phyloP scores from a whole-genome alignment of 1,140 invertebrate species.

The Nebria ingens region DNA sequence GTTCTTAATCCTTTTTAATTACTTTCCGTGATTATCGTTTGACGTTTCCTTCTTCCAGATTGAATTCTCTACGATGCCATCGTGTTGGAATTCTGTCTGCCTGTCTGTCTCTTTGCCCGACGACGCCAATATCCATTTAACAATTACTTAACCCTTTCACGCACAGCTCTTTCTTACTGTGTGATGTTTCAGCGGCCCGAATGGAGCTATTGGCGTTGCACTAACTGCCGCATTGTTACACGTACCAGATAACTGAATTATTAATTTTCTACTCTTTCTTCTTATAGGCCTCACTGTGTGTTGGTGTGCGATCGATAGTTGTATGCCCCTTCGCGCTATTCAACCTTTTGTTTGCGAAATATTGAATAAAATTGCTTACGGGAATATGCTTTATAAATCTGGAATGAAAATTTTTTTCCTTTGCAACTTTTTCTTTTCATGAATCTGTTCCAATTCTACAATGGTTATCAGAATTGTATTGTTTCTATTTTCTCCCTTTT shows the following conservation, averaged over 20 bases:
- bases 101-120: too few species aligned
- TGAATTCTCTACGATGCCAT: background rate
- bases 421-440: too few species aligned
- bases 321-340: slow-evolving; percentile 2
- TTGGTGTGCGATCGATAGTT: slow-evolving; percentile 1
- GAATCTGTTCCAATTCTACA: too few species aligned
- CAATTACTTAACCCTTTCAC: slow-evolving; percentile 5
- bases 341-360: slow-evolving; percentile 8
- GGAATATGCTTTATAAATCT: slow-evolving; percentile 4
- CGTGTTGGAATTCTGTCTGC: background rate
- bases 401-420: too few species aligned
- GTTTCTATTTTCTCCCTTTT: too few species aligned
- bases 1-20: background rate
- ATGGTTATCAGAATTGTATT: too few species aligned
- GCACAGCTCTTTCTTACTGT: too few species aligned
- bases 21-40: slow-evolving; percentile 8
- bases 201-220: background rate
- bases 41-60: slow-evolving; percentile 2
- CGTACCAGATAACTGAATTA: slow-evolving; percentile 4
- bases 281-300: too few species aligned
- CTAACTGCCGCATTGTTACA: slow-evolving; percentile 4
- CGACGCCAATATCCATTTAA: background rate
- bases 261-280: slow-evolving; percentile 7
- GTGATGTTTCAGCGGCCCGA: background rate
- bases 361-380: slow-evolving; percentile 8